Evolutionary conservation across 2,797 vertebrate species (phyloP).

Genomic region (Astyanax mexicanus): DNA sequence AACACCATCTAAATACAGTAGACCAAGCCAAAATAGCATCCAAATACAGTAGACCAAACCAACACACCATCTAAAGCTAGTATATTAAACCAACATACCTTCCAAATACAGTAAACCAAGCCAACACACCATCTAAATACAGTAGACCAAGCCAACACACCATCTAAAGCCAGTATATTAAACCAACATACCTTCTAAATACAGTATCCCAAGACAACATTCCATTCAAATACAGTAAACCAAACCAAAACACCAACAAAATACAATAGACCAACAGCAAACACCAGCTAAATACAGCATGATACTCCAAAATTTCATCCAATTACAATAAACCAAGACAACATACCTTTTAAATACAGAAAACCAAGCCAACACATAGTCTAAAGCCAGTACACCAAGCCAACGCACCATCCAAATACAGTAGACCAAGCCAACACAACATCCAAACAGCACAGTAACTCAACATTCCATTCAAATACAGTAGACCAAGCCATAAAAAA

Average conservation of each 20-base stretch:
- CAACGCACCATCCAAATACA: no score
- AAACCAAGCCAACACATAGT: no score
- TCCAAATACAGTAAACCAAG: background rate
- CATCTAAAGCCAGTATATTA: background rate
- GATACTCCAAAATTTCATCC: no score
- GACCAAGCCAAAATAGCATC: no score
- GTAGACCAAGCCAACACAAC: no score
- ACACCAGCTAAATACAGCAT: background rate
- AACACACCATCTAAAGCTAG: background rate
- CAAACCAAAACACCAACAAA: background rate
- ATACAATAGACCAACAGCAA: background rate
- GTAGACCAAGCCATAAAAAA: background rate
- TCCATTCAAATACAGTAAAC: no score
- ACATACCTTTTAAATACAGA: background rate
- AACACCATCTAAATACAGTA: no score
- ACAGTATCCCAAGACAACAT: background rate
- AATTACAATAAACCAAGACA: background rate
- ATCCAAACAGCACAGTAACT: background rate
- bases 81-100: background rate
- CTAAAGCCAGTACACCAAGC: background rate
- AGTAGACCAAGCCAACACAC: background rate
- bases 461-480: background rate
- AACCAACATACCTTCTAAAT: background rate
- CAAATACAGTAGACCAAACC: background rate
- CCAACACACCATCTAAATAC: background rate